A percentile compares a stretch with the other conserved stretches of the same genome.
phyloP scores from a whole-genome alignment of 2,113 vertebrate species.

The Dicrurus megarhynchus region DNA sequence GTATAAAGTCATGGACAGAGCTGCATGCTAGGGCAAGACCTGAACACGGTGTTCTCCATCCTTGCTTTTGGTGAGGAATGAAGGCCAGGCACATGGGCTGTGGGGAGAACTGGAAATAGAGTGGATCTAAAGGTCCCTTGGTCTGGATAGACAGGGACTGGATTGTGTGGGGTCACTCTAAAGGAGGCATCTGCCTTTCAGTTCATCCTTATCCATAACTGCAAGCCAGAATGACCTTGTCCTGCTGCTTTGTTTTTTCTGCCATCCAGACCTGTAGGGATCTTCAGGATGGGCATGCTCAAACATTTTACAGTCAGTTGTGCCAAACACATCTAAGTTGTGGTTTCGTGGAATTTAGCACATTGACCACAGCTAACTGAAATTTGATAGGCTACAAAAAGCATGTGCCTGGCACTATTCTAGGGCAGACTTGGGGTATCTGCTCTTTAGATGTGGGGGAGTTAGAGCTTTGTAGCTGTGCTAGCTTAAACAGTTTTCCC shows the following conservation, averaged over 20 bases:
- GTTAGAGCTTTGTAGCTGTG: background rate
- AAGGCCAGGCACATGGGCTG: background rate
- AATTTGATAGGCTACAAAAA: background rate
- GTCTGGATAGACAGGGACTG: background rate
- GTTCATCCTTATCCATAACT: background rate
- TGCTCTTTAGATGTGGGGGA: background rate
- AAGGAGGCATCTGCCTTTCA: background rate
- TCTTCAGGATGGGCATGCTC: background rate
- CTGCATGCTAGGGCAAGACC: background rate
- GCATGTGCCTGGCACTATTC: background rate
- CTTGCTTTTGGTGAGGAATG: background rate
- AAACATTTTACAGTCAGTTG: background rate
- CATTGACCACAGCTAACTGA: background rate
- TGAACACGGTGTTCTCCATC: background rate
- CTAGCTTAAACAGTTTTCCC: background rate
- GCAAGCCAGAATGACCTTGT: background rate
- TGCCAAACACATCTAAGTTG: background rate
- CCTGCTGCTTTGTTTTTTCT: background rate
- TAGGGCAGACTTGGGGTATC: background rate
- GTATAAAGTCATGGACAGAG: background rate
- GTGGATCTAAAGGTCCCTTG: background rate
- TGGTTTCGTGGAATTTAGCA: background rate
- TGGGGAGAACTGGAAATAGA: background rate
- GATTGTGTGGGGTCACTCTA: background rate
- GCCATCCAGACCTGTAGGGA: background rate